Percentiles rank a stretch among this genome's conserved stretches.
These are phyloP conservation scores for Euthynnus affinis DNA, from an alignment of 2,797 vertebrate genomes.

Conservation along the genomic window DNA sequence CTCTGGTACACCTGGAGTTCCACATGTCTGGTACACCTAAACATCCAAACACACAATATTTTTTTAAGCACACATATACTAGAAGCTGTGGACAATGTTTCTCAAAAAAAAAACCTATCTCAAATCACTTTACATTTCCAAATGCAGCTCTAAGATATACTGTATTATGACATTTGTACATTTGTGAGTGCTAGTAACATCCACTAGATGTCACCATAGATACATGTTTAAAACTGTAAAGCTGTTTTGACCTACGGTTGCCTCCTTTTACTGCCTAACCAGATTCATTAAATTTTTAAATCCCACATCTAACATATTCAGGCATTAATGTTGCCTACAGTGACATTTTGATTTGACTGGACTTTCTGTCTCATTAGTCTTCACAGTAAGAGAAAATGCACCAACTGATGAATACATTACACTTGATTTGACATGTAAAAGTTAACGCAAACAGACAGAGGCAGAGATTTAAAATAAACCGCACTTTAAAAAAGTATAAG, in stretches of 20 bases:
- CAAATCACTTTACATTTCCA: background rate
- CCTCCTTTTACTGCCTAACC: background rate
- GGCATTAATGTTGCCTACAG: background rate
- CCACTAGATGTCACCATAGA: constrained; percentile 65
- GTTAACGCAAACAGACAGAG: background rate
- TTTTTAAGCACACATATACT: background rate
- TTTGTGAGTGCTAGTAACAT: accelerated
- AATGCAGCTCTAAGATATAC: background rate
- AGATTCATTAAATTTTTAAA: background rate
- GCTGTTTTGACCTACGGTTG: background rate
- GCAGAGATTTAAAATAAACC: constrained; percentile 3
- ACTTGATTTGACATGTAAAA: background rate
- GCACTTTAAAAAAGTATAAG: background rate
- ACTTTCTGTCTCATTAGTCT: background rate
- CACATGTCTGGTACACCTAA: constrained; percentile 93
- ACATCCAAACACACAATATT: background rate
- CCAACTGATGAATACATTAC: background rate
- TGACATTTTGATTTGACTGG: background rate
- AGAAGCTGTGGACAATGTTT: background rate
- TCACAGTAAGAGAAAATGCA: background rate
- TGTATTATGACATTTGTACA: background rate
- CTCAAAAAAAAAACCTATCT: background rate
- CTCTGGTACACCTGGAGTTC: constrained; percentile 87
- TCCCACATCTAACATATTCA: background rate
- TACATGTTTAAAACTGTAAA: background rate